Percentiles rank a stretch among this genome's conserved stretches.
Evolutionary conservation across 1,140 invertebrate species (phyloP).

Genomic region (Ceratina calcarata): DNA sequence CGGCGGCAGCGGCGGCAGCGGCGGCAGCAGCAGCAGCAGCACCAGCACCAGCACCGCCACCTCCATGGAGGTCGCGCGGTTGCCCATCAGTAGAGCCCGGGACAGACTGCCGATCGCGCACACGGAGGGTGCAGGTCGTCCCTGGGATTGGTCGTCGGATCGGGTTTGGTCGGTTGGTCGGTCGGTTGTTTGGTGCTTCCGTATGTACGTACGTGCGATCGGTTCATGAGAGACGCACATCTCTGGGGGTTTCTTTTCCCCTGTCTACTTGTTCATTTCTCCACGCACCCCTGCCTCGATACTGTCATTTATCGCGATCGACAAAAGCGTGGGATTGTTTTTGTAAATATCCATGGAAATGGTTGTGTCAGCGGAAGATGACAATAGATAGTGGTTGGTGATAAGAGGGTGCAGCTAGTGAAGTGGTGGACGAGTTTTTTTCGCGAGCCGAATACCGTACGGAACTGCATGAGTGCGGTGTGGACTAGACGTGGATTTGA

Average conservation of each 20-base stretch:
- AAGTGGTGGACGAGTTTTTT: conserved; percentile 44
- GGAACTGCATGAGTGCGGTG: conserved; percentile 16
- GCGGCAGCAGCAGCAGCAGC: conserved; percentile 20
- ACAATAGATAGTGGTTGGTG: conserved; percentile 34
- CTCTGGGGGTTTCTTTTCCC: not conserved
- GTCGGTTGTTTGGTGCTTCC: conserved; percentile 8
- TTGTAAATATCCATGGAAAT: not conserved
- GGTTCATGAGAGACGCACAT: not conserved
- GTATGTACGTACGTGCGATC: not conserved
- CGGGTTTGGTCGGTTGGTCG: conserved; percentile 41
- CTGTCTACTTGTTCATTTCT: not conserved
- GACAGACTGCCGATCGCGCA: conserved; percentile 68
- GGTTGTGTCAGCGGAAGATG: conserved; percentile 3
- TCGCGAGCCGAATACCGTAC: conserved; percentile 30
- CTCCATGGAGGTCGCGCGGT: conserved; percentile 61
- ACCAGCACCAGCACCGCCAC: conserved; percentile 67
- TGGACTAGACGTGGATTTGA: conserved; percentile 20
- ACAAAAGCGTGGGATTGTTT: too few species aligned
- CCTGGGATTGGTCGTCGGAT: conserved; percentile 49
- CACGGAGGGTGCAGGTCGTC: conserved; percentile 53
- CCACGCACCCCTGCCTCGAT: not conserved
- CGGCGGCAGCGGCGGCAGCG: conserved; percentile 10
- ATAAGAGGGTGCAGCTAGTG: conserved; percentile 38
- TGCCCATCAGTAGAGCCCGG: conserved; percentile 73
- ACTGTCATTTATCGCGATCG: not conserved